Evolutionary conservation across 2,113 vertebrate genomes (phyloP).

Genomic region (Catagonus wagneri): DNA sequence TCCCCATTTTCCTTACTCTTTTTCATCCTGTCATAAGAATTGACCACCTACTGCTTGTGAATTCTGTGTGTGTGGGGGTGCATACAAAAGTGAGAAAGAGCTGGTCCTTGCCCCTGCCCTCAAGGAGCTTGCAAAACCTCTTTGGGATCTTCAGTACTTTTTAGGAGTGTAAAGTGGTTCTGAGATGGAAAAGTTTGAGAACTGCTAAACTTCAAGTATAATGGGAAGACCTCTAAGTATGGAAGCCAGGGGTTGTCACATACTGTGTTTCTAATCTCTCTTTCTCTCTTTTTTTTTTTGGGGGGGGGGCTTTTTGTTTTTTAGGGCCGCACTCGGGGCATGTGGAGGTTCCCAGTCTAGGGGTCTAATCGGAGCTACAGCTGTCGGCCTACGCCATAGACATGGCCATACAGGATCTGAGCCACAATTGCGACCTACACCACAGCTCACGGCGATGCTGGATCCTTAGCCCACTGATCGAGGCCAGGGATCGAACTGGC

Average conservation of each 20-base stretch:
- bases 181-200: not conserved
- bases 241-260: too few relatives aligned
- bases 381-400: too few relatives aligned
- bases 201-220: not conserved
- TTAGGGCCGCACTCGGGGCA: too few relatives aligned
- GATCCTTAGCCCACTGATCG: too few relatives aligned
- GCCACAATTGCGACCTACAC: too few relatives aligned
- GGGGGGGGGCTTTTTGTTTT: too few relatives aligned
- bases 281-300: too few relatives aligned
- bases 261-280: not conserved
- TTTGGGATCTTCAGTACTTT: not conserved
- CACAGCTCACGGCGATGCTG: too few relatives aligned
- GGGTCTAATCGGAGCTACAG: too few relatives aligned
- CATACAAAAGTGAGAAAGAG: not conserved
- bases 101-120: not conserved
- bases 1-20: not conserved
- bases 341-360: too few relatives aligned
- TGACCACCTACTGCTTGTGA: not conserved
- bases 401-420: too few relatives aligned
- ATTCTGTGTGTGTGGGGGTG: accelerated
- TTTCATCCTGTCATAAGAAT: not conserved
- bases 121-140: not conserved
- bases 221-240: not conserved
- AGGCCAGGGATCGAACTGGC: too few relatives aligned
- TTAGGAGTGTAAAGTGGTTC: not conserved